A percentile compares a stretch with the other conserved stretches of the same genome.
Conservation (phyloP, 2,113 vertebrate genomes). For the Dromiciops gliroides region DNA sequence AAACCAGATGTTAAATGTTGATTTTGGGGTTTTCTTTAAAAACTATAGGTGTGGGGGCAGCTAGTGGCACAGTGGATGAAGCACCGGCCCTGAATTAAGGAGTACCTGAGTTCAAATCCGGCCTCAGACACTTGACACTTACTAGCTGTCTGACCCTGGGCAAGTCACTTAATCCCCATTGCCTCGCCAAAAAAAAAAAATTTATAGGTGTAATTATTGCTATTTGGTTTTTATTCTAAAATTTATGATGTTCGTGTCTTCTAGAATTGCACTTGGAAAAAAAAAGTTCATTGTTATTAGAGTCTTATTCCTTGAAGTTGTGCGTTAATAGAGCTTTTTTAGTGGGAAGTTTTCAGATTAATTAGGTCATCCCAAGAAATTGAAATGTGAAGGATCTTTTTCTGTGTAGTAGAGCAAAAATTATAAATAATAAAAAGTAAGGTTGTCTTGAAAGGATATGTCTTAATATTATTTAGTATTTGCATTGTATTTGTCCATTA, state of each 20-base stretch:
- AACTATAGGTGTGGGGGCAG: too few relatives aligned
- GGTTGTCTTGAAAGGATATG: not conserved
- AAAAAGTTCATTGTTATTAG: not conserved
- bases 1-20: not conserved
- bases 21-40: conserved; percentile 26
- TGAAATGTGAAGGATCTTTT: not conserved
- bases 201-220: not conserved
- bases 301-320: not conserved
- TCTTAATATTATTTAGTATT: conserved; percentile 2
- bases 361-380: not conserved
- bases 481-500: not conserved
- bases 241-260: not conserved
- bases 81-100: too few relatives aligned
- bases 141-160: too few relatives aligned
- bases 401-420: not conserved
- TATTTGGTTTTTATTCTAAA: conserved; percentile 40
- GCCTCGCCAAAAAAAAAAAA: too few relatives aligned
- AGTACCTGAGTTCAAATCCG: too few relatives aligned
- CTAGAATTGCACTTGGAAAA: not conserved
- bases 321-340: not conserved
- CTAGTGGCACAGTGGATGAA: too few relatives aligned
- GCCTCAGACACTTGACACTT: too few relatives aligned
- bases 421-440: not conserved
- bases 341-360: not conserved
- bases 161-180: too few relatives aligned